Conservation (phyloP, 2,113 vertebrate genomes). For the Chloropsis cyanopogon region DNA sequence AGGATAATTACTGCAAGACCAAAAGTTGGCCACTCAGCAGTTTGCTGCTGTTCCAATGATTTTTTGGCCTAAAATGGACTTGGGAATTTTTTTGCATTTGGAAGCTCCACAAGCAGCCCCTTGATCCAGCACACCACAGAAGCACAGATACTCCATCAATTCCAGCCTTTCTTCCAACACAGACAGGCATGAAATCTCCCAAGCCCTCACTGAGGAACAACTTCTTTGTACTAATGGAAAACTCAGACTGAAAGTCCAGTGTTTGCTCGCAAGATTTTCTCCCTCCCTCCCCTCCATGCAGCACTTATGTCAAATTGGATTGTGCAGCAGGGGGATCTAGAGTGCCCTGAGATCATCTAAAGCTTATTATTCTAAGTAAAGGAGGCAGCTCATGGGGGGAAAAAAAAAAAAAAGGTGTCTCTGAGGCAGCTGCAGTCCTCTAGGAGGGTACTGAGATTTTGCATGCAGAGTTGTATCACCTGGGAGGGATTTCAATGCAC, state of each 20-base stretch:
- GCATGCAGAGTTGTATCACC: neutral
- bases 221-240: neutral
- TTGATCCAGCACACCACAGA: neutral
- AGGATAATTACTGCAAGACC: neutral
- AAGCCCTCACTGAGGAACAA: neutral
- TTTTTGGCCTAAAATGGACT: neutral
- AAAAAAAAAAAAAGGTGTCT: neutral
- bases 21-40: neutral
- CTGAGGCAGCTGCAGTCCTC: neutral
- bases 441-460: neutral
- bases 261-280: neutral
- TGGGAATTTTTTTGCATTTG: neutral
- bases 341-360: slow-evolving; percentile 34
- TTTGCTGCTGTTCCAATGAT: neutral
- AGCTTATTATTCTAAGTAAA: slow-evolving; percentile 56
- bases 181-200: neutral
- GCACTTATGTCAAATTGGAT: slow-evolving; percentile 33
- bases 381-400: neutral
- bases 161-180: neutral
- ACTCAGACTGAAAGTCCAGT: neutral
- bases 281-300: neutral
- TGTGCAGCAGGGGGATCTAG: neutral
- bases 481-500: neutral
- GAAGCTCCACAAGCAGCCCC: neutral
- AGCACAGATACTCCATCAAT: neutral